These are phyloP conservation scores for Taurulus bubalis DNA, from an alignment of 2,113 vertebrate species.

Conservation along the genomic window DNA sequence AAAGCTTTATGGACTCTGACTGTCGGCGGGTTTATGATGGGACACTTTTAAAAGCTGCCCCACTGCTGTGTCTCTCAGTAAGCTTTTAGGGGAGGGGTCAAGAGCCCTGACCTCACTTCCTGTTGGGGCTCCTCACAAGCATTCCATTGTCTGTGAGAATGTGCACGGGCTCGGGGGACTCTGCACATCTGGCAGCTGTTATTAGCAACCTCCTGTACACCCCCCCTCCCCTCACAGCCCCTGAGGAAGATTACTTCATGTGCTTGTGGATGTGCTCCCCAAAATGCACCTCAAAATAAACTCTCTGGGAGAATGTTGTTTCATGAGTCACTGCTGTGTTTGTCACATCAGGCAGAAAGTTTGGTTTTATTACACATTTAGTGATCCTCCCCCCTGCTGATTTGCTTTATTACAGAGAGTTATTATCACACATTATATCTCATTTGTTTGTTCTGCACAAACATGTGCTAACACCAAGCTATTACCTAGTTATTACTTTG, in stretches of 20 bases:
- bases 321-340: constrained; percentile 13
- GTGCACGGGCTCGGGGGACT: constrained; percentile 78
- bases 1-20: constrained; percentile 63
- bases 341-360: background rate
- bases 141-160: constrained; percentile 88
- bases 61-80: constrained; percentile 59
- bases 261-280: constrained; percentile 55
- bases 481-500: background rate
- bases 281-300: constrained; percentile 48
- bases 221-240: constrained; percentile 3
- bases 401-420: no score
- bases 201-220: constrained; percentile 74
- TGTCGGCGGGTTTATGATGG: constrained; percentile 68
- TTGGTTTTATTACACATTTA: background rate
- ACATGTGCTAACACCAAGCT: background rate
- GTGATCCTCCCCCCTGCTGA: background rate
- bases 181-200: constrained; percentile 87
- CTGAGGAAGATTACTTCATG: constrained; percentile 50
- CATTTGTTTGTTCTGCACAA: background rate
- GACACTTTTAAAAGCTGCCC: constrained; percentile 65
- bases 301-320: constrained; percentile 37
- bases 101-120: constrained; percentile 87
- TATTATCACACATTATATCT: background rate
- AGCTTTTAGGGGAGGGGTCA: constrained; percentile 77
- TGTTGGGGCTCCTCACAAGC: constrained; percentile 84